A percentile compares a stretch with the other conserved stretches of the same genome.
phyloP scores from a whole-genome alignment of 2,113 vertebrate genomes.

The Echinops telfairi region DNA sequence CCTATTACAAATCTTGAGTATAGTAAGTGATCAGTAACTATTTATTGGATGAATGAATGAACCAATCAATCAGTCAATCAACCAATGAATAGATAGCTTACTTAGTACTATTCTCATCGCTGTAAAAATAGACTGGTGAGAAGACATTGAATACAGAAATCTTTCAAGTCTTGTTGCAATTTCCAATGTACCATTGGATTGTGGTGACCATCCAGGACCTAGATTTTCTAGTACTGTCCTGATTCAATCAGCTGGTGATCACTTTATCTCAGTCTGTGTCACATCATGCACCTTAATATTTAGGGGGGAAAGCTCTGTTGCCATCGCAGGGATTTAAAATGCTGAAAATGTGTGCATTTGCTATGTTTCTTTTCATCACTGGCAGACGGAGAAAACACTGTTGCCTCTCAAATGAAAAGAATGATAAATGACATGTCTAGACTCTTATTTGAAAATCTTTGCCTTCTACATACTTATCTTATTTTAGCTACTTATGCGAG shows the following conservation, averaged over 20 bases:
- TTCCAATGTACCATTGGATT: fast-evolving
- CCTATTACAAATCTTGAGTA: fast-evolving
- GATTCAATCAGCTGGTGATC: fast-evolving
- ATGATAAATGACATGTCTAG: not conserved
- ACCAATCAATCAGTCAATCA: not conserved
- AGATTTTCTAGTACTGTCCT: not conserved
- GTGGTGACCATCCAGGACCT: not conserved
- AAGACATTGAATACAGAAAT: fast-evolving
- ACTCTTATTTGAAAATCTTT: not conserved
- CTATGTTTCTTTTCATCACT: not conserved
- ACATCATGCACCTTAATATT: fast-evolving
- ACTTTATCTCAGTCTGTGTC: fast-evolving
- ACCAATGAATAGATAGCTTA: not conserved
- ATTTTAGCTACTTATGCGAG: not conserved
- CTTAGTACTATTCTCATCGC: not conserved
- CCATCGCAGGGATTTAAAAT: fast-evolving
- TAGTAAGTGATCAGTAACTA: not conserved
- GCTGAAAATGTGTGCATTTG: fast-evolving
- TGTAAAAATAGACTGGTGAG: not conserved
- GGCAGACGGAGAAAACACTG: not conserved
- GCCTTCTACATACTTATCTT: not conserved
- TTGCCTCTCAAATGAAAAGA: not conserved
- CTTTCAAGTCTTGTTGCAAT: not conserved
- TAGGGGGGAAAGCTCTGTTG: not conserved
- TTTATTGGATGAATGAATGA: not conserved